Evolutionary conservation across 2,888 invertebrate genomes (phyloP).

Genomic region (Invenusta paracnida): DNA sequence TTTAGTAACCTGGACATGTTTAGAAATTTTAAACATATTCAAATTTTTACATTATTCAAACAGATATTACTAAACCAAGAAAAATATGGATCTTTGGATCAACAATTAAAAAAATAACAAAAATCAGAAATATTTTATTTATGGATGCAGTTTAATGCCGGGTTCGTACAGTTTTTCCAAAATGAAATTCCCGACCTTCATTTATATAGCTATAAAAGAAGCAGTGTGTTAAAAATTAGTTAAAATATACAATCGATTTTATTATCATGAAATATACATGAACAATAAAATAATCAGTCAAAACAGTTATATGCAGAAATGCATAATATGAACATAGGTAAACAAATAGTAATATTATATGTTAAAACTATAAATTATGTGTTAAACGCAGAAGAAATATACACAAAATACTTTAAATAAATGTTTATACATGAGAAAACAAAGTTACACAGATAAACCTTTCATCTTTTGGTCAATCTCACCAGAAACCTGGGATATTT

Average conservation of each 20-base stretch:
- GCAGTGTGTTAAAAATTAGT: neutral
- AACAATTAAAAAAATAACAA: no score
- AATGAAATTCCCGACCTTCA: neutral
- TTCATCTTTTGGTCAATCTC: neutral
- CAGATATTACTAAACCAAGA: no score
- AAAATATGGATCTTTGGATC: no score
- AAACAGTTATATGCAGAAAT: no score
- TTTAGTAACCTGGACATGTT: no score
- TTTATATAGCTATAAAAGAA: slow-evolving; percentile 13
- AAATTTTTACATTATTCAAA: no score
- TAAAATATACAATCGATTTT: slow-evolving; percentile 5
- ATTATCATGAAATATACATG: neutral
- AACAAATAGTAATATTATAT: neutral
- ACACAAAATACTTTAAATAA: neutral
- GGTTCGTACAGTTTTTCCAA: neutral
- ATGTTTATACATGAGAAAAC: neutral
- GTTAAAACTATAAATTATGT: neutral
- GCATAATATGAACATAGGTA: neutral
- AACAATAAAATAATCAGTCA: neutral
- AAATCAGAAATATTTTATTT: neutral
- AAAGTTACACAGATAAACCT: neutral
- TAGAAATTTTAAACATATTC: no score
- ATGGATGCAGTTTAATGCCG: neutral
- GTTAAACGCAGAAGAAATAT: neutral
- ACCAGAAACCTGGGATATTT: neutral